phyloP scores from a whole-genome alignment of 1,140 invertebrate species.

The Drosophila obscura region DNA sequence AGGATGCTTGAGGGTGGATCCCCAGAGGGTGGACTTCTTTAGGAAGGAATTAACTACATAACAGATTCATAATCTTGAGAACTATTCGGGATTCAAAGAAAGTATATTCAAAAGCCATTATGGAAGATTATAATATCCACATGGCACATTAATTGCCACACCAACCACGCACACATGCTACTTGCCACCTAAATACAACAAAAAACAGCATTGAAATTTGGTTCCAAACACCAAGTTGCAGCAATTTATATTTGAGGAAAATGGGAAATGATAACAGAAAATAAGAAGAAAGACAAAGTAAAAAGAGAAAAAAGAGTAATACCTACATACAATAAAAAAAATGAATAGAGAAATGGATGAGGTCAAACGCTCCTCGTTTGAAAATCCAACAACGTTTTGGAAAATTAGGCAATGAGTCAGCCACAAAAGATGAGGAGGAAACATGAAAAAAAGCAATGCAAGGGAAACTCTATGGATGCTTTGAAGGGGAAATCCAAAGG shows the following conservation, averaged over 20 bases:
- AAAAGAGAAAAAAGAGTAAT: constrained; percentile 24
- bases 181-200: constrained; percentile 1
- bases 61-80: not conserved
- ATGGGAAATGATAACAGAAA: constrained; percentile 22
- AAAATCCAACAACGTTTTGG: constrained; percentile 55
- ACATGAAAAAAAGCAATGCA: constrained; percentile 43
- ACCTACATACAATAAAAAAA: constrained; percentile 42
- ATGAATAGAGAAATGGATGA: not conserved
- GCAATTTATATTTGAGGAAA: constrained; percentile 47
- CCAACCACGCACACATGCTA: constrained; percentile 6
- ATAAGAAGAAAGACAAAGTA: constrained; percentile 18
- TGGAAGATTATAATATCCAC: not conserved
- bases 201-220: constrained; percentile 45
- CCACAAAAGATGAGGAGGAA: constrained; percentile 37
- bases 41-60: constrained; percentile 1
- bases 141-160: not conserved
- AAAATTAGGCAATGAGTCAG: constrained; percentile 52
- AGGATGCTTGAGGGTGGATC: too few relatives aligned
- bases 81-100: too few relatives aligned
- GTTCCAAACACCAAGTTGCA: constrained; percentile 37
- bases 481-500: not conserved
- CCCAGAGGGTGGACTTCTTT: too few relatives aligned
- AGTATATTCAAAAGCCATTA: too few relatives aligned
- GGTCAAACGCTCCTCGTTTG: not conserved
- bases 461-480: constrained; percentile 35